Evolutionary conservation across 2,888 invertebrate genomes (phyloP).

Genomic region (Chaitophorus viminalis): DNA sequence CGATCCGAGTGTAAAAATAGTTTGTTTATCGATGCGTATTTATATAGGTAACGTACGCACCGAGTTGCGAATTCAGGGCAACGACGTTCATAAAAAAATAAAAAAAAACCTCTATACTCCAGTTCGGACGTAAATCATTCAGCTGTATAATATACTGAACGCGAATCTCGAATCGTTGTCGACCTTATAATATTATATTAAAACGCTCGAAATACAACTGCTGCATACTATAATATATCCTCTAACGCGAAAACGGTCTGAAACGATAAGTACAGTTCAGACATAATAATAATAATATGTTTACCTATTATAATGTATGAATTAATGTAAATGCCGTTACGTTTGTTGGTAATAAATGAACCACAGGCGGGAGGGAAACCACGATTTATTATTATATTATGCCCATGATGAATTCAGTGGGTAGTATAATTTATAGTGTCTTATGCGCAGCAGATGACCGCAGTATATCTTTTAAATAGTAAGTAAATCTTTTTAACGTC

Average conservation of each 20-base stretch:
- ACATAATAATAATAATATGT: too few relatives aligned
- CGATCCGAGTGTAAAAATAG: constrained; percentile 25
- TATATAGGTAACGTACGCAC: neutral
- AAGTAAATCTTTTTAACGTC: neutral
- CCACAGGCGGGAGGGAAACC: neutral
- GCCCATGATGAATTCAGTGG: too few relatives aligned
- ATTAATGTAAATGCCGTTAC: neutral
- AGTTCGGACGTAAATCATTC: neutral
- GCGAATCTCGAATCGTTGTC: neutral
- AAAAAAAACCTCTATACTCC: neutral
- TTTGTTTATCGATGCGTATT: constrained; percentile 13
- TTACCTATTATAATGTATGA: neutral
- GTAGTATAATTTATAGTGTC: neutral
- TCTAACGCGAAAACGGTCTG: too few relatives aligned
- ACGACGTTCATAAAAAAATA: neutral
- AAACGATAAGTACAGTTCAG: too few relatives aligned
- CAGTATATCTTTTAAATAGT: too few relatives aligned
- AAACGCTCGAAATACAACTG: too few relatives aligned
- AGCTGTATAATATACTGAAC: neutral
- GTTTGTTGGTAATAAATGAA: neutral
- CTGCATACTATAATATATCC: too few relatives aligned
- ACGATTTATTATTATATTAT: neutral
- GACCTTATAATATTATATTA: too few relatives aligned
- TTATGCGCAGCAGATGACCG: neutral
- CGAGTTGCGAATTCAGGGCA: neutral